A percentile compares a stretch with the other conserved stretches of the same genome.
phyloP scores from a whole-genome alignment of 2,888 invertebrate species.

The Papilio elwesi region DNA sequence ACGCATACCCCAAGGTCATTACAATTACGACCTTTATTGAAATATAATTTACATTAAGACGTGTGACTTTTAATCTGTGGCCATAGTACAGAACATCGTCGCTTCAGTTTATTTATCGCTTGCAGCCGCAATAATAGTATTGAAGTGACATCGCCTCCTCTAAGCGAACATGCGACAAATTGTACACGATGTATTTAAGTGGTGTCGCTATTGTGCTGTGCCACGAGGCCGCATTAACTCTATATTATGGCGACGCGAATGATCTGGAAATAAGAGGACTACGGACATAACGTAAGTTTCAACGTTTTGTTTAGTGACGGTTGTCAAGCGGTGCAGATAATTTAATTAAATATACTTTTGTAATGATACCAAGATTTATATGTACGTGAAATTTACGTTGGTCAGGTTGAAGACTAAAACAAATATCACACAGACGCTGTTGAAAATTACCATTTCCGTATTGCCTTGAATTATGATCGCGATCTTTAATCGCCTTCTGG shows the following conservation, averaged over 20 bases:
- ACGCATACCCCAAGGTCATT: too few relatives aligned
- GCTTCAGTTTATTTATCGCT: slow-evolving; percentile 1
- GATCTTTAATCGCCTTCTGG: too few relatives aligned
- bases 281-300: not conserved
- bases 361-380: too few relatives aligned
- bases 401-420: too few relatives aligned
- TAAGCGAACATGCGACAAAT: slow-evolving; percentile 1
- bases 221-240: slow-evolving; percentile 16
- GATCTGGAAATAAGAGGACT: not conserved
- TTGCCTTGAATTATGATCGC: too few relatives aligned
- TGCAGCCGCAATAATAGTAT: not conserved
- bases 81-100: not conserved
- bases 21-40: not conserved
- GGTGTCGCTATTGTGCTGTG: slow-evolving; percentile 5
- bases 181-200: slow-evolving; percentile 20
- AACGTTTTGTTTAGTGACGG: not conserved
- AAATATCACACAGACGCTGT: too few relatives aligned
- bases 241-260: slow-evolving; percentile 3
- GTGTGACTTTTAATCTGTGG: not conserved
- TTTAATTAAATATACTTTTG: not conserved
- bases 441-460: too few relatives aligned
- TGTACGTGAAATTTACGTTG: too few relatives aligned
- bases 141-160: not conserved
- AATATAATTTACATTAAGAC: not conserved
- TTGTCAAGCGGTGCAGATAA: not conserved